Evolutionary conservation across 2,113 vertebrate genomes (phyloP), one percentile per base, ranked within the genome.

Genomic region (Aleadryas rufinucha): DNA sequence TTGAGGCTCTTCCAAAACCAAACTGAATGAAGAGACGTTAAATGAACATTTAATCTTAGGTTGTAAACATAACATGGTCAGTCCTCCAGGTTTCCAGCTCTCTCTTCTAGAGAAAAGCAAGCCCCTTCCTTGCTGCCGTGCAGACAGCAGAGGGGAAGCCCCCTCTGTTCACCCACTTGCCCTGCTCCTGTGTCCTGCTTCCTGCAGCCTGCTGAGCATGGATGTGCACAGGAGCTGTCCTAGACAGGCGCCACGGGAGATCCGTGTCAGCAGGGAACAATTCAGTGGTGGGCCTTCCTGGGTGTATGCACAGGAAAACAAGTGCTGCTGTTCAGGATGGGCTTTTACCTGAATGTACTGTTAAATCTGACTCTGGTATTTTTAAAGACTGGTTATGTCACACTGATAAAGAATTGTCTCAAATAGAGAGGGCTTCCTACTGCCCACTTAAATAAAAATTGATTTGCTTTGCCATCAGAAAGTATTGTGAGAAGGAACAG

Each of bases 161-260:
- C 1, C 12, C 61, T 23, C 39, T 31, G 13, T 28, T 49, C 28
- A 28, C 14, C 41, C 11, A 0, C 15, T 35, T 23, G 31, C 13
- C 2, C 16, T 31, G 33, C 42, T 72, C 21, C 4, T 4, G 1
- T 18, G 39, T 15, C 5, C 44, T 80, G 42, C 42, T 72, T 50
- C 33, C 37, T 45, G 44, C 39, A 10, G 7, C 6, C 50, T 21
- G 28, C 59, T 21, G 59, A 17, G 68, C 61, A 4, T 0, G 0
- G 26, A 42, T 33, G 30, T 24, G 0, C 16, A 6, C 44, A 57
- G 80, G 12, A 39, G 24, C 59, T 50, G 33, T 12, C 30, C 37
- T 11, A 6, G 63, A 44, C 49, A 27, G 42, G 7, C 6, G 1
- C 42, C 17, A 1, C 2, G 1, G 27, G 8, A 22, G 49, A 33